A percentile compares a stretch with the other conserved stretches of the same genome.
Evolutionary conservation across 2,888 invertebrate genomes (phyloP).

Genomic region (Metopia argyrocephala): DNA sequence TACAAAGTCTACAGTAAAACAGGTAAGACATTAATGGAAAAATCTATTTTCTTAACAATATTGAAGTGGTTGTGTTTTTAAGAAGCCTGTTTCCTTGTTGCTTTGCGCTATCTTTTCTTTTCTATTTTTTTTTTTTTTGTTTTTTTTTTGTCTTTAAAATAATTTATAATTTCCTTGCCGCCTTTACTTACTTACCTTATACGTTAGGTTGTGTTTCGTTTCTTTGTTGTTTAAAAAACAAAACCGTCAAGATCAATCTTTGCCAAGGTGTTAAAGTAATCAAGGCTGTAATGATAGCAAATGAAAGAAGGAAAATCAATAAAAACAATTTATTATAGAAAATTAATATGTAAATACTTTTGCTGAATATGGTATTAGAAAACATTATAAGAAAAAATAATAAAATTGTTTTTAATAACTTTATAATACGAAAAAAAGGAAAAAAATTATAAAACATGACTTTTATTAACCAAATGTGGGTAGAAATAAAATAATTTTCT

Average conservation of each 20-base stretch:
- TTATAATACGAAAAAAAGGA: not conserved
- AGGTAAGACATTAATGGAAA: not conserved
- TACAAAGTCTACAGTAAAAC: not conserved
- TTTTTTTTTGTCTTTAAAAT: not conserved
- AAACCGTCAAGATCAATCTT: not conserved
- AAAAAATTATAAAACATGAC: not conserved
- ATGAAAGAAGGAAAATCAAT: not conserved
- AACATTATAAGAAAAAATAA: not conserved
- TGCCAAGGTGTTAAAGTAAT: slow-evolving; percentile 35
- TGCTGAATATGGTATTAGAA: not conserved
- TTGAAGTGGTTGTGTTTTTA: no score
- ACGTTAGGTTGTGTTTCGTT: not conserved
- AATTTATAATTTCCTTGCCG: slow-evolving; percentile 24
- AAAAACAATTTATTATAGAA: not conserved
- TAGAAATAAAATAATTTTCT: no score
- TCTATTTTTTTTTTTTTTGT: not conserved
- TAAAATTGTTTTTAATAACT: slow-evolving; percentile 19
- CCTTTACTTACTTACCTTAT: slow-evolving; percentile 33
- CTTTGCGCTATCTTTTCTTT: no score
- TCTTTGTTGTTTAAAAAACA: not conserved
- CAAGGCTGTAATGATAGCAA: slow-evolving; percentile 32
- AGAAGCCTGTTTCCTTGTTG: no score
- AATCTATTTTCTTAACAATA: no score
- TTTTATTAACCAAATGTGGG: not conserved
- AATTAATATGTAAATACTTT: not conserved